These are phyloP conservation scores for Herminia tarsipennalis DNA, from an alignment of 2,888 invertebrate genomes.

Conservation along the genomic window DNA sequence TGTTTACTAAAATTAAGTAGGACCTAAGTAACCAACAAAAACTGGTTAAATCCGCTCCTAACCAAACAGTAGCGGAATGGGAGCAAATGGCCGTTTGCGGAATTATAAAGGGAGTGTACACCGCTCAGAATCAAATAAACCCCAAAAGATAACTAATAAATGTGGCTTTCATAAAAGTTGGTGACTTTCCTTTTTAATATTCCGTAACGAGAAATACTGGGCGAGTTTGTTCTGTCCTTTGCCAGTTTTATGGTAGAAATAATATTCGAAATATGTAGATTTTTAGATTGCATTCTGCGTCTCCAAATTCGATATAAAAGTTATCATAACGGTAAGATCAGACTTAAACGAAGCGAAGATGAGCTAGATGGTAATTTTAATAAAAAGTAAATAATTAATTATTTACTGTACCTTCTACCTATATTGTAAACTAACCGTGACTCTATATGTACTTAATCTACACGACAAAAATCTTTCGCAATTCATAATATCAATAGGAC, in stretches of 20 bases:
- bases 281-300: conserved; percentile 9
- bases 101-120: conserved; percentile 41
- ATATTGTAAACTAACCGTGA: too few relatives aligned
- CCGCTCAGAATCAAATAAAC: conserved; percentile 38
- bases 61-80: conserved; percentile 52
- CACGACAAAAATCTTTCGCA: too few relatives aligned
- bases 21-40: conserved; percentile 48
- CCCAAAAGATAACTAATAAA: conserved; percentile 37
- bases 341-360: too few relatives aligned
- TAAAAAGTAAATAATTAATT: too few relatives aligned
- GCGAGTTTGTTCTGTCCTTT: neutral
- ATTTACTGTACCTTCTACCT: too few relatives aligned
- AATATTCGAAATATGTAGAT: conserved; percentile 8
- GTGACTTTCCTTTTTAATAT: conserved; percentile 22
- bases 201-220: neutral
- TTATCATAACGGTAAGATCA: too few relatives aligned
- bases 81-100: conserved; percentile 45
- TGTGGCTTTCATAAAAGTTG: conserved; percentile 35
- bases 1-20: conserved; percentile 47
- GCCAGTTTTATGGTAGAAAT: conserved; percentile 1
- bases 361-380: too few relatives aligned
- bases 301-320: conserved; percentile 3
- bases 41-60: conserved; percentile 56
- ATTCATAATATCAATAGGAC: too few relatives aligned
- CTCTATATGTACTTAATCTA: too few relatives aligned